phyloP scores from a whole-genome alignment of 2,797 vertebrate genomes.

The Brachyrhaphis roseni region DNA sequence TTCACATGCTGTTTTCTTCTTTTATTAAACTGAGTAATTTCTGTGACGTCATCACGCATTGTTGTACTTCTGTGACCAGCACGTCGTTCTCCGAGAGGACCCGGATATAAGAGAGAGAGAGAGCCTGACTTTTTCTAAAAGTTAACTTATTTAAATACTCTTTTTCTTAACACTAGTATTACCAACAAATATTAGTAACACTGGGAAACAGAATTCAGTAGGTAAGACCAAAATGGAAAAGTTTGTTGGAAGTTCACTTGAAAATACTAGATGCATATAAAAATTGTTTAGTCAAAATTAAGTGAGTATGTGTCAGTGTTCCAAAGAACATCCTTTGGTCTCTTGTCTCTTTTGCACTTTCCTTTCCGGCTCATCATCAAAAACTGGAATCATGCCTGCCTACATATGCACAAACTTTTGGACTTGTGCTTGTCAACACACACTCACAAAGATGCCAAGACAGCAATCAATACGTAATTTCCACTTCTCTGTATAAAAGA shows the following conservation, averaged over 20 bases:
- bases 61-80: no score
- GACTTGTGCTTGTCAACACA: constrained; percentile 40
- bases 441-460: constrained; percentile 50
- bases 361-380: constrained; percentile 25
- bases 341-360: neutral
- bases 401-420: constrained; percentile 5
- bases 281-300: neutral
- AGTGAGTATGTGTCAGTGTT: neutral
- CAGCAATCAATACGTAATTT: constrained; percentile 83
- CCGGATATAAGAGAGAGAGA: no score
- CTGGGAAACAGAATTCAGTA: neutral
- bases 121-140: no score
- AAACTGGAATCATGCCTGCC: constrained; percentile 42
- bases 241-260: neutral
- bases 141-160: no score
- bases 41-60: no score
- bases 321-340: neutral
- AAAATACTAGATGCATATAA: neutral
- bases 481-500: constrained; percentile 72
- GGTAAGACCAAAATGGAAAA: neutral
- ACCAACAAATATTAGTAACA: neutral
- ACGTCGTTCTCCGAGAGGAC: no score
- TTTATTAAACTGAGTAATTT: no score
- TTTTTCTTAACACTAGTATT: no score
- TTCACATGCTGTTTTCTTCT: no score